Percentiles rank a stretch among this genome's conserved stretches.
Conservation (phyloP, 64 coral and sea anemone species). For the Acropora yongei region DNA sequence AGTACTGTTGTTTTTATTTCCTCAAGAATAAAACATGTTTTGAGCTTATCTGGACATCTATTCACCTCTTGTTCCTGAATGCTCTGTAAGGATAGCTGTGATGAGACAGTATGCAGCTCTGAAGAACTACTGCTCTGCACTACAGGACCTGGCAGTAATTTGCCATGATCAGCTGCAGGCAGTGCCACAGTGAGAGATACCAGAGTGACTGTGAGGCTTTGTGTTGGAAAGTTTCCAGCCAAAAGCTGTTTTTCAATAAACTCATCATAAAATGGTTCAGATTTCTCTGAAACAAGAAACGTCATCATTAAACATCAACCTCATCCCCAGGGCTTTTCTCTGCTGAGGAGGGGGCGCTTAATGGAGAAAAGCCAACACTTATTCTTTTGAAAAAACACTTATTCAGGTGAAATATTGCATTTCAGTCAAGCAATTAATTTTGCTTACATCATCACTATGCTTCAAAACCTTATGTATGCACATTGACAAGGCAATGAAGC, state of each 20-base stretch:
- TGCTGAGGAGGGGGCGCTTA: too few relatives aligned
- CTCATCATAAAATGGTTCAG: slow-evolving; percentile 91
- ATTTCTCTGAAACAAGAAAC: slow-evolving; percentile 70
- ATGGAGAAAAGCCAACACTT: too few relatives aligned
- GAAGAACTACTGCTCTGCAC: not conserved
- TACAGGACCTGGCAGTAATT: not conserved
- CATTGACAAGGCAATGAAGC: too few relatives aligned
- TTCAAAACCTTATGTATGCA: too few relatives aligned
- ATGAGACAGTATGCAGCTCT: slow-evolving; percentile 24
- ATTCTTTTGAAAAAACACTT: too few relatives aligned
- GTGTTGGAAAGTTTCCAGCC: slow-evolving; percentile 85
- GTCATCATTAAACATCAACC: too few relatives aligned
- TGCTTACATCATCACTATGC: too few relatives aligned
- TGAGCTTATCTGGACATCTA: not conserved
- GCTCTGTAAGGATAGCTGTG: slow-evolving; percentile 37
- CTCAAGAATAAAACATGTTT: too few relatives aligned
- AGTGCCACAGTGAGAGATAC: slow-evolving; percentile 63
- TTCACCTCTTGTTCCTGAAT: slow-evolving; percentile 26
- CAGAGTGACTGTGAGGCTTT: slow-evolving; percentile 64
- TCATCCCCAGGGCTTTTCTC: too few relatives aligned
- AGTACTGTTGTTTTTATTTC: too few relatives aligned
- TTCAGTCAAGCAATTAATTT: too few relatives aligned
- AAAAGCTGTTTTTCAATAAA: slow-evolving; percentile 96
- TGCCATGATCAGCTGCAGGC: slow-evolving; percentile 74
- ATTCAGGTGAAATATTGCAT: too few relatives aligned